phyloP scores from a whole-genome alignment of 1,140 invertebrate species.

The Aphelinus atriplicis region DNA sequence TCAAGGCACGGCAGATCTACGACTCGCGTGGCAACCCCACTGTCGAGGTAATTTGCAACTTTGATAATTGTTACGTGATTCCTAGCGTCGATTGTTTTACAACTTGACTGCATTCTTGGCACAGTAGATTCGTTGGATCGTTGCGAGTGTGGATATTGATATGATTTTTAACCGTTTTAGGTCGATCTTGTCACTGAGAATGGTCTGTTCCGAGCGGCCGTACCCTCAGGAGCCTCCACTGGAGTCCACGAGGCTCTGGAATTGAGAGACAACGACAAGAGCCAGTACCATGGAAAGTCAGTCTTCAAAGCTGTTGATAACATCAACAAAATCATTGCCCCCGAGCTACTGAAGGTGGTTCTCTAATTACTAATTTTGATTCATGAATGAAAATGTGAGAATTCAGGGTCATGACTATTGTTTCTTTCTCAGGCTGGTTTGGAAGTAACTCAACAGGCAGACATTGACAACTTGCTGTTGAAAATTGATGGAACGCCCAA shows the following conservation, averaged over 20 bases:
- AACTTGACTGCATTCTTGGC: too few relatives aligned
- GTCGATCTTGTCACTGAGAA: conserved; percentile 74
- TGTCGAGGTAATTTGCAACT: conserved; percentile 78
- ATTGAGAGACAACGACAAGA: conserved; percentile 91
- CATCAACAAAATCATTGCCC: conserved; percentile 88
- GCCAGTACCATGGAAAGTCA: conserved; percentile 93
- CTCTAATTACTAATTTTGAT: conserved; percentile 15
- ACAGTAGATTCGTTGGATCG: neutral
- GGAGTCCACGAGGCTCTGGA: conserved; percentile 98
- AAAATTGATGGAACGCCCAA: conserved; percentile 96
- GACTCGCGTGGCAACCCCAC: conserved; percentile 99
- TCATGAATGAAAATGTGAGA: neutral
- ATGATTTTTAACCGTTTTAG: conserved; percentile 45
- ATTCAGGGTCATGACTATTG: neutral
- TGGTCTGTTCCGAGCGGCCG: conserved; percentile 94
- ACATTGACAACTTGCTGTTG: conserved; percentile 94
- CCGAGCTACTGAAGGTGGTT: conserved; percentile 82
- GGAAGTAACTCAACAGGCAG: conserved; percentile 89
- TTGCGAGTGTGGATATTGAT: neutral
- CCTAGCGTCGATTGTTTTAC: too few relatives aligned
- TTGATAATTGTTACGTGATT: too few relatives aligned
- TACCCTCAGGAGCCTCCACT: conserved; percentile 97
- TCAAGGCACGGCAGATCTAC: conserved; percentile 96
- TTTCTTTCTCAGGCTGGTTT: conserved; percentile 67
- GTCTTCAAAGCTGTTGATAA: conserved; percentile 94